Conservation (phyloP, 2,797 vertebrate species). For the Merluccius polli region DNA sequence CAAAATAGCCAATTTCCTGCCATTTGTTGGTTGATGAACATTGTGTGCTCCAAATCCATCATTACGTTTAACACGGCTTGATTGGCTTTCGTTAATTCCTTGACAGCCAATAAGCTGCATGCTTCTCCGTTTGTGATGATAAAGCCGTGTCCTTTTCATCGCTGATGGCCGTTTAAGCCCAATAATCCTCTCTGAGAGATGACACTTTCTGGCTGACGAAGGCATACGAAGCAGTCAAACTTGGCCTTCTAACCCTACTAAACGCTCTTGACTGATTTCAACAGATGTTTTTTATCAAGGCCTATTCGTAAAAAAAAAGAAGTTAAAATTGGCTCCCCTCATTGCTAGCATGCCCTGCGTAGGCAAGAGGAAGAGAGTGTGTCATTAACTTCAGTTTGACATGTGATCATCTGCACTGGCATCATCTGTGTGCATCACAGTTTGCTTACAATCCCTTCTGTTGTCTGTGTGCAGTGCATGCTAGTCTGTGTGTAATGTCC, state of each 20-base stretch:
- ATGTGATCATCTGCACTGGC: neutral
- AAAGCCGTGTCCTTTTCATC: slow-evolving; percentile 19
- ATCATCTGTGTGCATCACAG: neutral
- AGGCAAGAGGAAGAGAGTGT: neutral
- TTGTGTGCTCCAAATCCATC: slow-evolving; percentile 13
- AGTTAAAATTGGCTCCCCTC: neutral
- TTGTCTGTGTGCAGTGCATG: neutral
- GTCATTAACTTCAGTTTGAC: slow-evolving; percentile 4
- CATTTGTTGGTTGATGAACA: slow-evolving; percentile 15
- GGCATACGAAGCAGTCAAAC: slow-evolving; percentile 11
- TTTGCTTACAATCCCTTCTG: neutral
- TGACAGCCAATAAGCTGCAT: slow-evolving; percentile 40
- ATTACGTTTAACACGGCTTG: slow-evolving; percentile 38
- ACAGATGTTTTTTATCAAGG: neutral
- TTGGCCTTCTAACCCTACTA: neutral
- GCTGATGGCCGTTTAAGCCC: slow-evolving; percentile 45
- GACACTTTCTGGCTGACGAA: slow-evolving; percentile 10
- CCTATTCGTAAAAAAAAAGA: neutral
- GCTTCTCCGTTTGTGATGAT: slow-evolving; percentile 4
- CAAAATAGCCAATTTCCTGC: neutral
- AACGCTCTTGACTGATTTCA: slow-evolving; percentile 2
- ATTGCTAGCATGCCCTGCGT: neutral
- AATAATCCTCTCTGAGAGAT: slow-evolving; percentile 45
- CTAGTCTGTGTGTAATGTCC: neutral
- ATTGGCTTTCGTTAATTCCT: slow-evolving; percentile 43